Evolutionary conservation across 2,888 invertebrate species (phyloP), one percentile per base, ranked within the genome.

Genomic region (Neoaliturus tenellus): DNA sequence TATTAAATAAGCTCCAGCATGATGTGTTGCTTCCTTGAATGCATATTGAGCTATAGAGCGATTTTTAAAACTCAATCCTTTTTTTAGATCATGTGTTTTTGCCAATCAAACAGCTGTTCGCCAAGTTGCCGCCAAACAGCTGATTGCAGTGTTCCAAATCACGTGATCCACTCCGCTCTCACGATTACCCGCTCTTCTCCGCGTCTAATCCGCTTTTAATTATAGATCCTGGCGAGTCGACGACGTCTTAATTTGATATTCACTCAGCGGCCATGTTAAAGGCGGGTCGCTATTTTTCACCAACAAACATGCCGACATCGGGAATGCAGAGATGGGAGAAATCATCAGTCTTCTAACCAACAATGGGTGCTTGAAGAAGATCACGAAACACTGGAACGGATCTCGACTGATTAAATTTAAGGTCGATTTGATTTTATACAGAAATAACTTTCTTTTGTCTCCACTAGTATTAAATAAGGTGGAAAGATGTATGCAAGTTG

Each of bases 161-260:
- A 62, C 62, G 62, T 62, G 62, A 62, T 31, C 69, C 69, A 28
- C 35, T 39, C 67, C 6, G 12, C 62, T 69, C 69, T 69, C 69
- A 69, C 69, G 69, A 75, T 35, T 17, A n/a, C 31, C 48, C 28
- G 25, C 20, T 71, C 69, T 69, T 35, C 69, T 35, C 35, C 39
- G 6, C 35, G 71, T 71, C 71, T 75, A 75, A 75, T 75, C 75
- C 44, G 44, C 41, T 75, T 75, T 75, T 75, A 75, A 75, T 75
- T 48, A 44, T 39, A 62, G 62, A 62, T 62, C 62, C 35, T 3
- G 75, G 48, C 75, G 44, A 75, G 69, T 41, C 75, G 75, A 28
- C 28, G 75, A 75, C 75, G 44, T 75, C 75, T 75, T 75, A 75
- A 75, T 75, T 75, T 75, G 28, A 75, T 75, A 75, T 75, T 75